phyloP scores from a whole-genome alignment of 2,113 vertebrate species.

The Apteryx mantelli region DNA sequence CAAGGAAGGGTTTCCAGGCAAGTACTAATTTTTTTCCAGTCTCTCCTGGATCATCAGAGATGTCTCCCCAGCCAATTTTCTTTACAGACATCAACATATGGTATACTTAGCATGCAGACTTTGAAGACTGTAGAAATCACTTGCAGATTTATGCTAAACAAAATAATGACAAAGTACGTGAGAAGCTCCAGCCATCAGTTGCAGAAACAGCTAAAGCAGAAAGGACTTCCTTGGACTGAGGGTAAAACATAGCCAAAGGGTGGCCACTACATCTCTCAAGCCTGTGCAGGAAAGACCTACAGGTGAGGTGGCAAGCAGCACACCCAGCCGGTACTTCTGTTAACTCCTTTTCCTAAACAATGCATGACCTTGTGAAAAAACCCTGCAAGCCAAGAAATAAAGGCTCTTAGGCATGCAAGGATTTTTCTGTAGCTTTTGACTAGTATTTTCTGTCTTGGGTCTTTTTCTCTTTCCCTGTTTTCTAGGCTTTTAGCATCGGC shows the following conservation, averaged over 20 bases:
- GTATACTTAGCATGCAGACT: neutral
- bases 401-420: neutral
- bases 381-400: neutral
- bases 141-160: neutral
- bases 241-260: neutral
- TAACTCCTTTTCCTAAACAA: neutral
- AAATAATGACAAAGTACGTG: neutral
- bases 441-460: neutral
- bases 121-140: neutral
- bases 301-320: neutral
- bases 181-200: neutral
- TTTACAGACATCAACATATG: neutral
- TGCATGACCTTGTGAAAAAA: accelerated
- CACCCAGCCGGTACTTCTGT: neutral
- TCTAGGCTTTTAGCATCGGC: neutral
- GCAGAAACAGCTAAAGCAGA: neutral
- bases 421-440: neutral
- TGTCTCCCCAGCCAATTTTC: neutral
- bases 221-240: neutral
- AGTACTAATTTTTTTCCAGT: neutral
- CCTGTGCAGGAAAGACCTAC: neutral
- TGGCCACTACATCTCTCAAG: neutral
- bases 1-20: neutral
- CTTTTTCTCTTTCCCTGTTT: neutral
- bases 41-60: neutral